Percentiles rank a stretch among this genome's conserved stretches.
Evolutionary conservation across 2,888 invertebrate species (phyloP).

Genomic region (Bursaphelenchus okinawaensis): DNA sequence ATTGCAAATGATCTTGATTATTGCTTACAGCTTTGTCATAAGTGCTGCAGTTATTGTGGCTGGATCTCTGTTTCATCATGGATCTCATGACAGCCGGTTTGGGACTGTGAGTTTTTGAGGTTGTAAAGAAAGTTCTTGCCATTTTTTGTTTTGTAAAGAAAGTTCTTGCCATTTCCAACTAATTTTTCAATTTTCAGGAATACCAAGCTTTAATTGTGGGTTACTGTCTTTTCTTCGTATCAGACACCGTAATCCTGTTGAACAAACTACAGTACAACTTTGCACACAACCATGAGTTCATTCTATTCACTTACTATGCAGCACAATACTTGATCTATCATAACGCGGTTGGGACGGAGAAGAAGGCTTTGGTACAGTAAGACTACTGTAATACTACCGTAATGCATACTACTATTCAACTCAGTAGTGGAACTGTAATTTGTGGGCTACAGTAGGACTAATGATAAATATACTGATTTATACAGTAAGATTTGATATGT

Average conservation of each 20-base stretch:
- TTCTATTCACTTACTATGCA: constrained; percentile 15
- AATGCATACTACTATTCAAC: too few relatives aligned
- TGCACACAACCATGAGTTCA: constrained; percentile 7
- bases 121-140: too few relatives aligned
- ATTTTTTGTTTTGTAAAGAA: neutral
- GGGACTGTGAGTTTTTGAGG: constrained; percentile 8
- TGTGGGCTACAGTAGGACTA: too few relatives aligned
- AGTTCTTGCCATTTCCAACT: neutral
- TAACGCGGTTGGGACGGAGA: constrained; percentile 1
- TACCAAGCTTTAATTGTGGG: neutral
- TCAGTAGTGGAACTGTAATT: too few relatives aligned
- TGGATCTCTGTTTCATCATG: constrained; percentile 13
- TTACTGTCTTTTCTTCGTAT: constrained; percentile 13
- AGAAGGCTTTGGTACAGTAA: too few relatives aligned
- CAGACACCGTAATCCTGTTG: constrained; percentile 11
- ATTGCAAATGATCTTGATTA: constrained; percentile 7
- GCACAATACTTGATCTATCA: constrained; percentile 15
- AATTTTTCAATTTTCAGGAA: constrained; percentile 1
- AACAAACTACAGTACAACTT: constrained; percentile 10
- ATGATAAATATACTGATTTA: too few relatives aligned
- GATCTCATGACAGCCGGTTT: constrained; percentile 6
- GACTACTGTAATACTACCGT: too few relatives aligned
- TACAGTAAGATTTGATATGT: too few relatives aligned
- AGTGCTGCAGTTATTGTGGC: constrained; percentile 11
- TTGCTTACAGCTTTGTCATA: constrained; percentile 14